Conservation (phyloP, 2,113 vertebrate species). For the Lagenorhynchus albirostris region DNA sequence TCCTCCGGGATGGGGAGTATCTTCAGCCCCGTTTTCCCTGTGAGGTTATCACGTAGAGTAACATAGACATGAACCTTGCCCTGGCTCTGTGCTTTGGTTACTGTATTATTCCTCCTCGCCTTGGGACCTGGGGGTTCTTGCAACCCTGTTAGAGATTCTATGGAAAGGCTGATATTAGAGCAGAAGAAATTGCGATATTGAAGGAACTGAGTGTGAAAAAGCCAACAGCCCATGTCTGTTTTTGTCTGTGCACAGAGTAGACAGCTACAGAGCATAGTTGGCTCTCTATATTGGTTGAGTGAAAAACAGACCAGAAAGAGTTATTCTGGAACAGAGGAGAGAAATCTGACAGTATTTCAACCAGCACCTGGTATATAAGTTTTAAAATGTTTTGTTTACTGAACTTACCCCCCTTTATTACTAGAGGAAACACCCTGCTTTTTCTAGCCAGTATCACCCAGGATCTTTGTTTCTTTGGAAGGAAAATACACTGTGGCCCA, state of each 20-base stretch:
- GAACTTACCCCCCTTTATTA: background rate
- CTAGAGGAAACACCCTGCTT: background rate
- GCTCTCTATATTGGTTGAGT: background rate
- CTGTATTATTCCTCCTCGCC: background rate
- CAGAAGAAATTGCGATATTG: background rate
- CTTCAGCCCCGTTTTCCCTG: background rate
- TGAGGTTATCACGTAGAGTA: background rate
- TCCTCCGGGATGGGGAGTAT: background rate
- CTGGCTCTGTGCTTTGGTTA: background rate
- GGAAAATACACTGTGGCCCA: background rate
- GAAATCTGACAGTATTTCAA: background rate
- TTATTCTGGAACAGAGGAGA: background rate
- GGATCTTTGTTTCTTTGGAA: background rate
- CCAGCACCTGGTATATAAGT: background rate
- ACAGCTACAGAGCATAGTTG: background rate
- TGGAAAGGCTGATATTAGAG: background rate
- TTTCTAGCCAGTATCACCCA: background rate
- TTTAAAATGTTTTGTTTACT: background rate
- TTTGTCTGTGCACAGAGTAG: background rate
- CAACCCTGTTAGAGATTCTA: background rate
- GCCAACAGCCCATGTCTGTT: background rate
- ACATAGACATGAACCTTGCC: background rate
- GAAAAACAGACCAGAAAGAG: background rate
- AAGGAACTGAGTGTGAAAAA: background rate
- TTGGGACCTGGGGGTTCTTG: background rate